Base-by-base conservation (phyloP, 2,888 invertebrate species). In the Alcis repandata region DNA sequence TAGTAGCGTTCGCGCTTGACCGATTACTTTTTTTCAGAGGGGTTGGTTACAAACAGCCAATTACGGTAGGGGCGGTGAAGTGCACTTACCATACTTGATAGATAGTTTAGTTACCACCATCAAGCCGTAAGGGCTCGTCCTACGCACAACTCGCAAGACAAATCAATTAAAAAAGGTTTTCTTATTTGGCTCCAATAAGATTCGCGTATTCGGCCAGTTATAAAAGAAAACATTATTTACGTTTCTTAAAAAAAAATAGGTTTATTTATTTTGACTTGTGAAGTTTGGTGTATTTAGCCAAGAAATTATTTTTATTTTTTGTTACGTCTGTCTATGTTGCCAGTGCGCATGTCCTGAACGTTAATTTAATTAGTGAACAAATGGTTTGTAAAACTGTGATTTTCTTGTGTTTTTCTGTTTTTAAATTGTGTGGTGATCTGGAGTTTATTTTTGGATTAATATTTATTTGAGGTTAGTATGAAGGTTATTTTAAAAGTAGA, bases 1-100 rank as follows among this genome's bases (percentile, higher is more conserved):
- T 9, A 19, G 17, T 1, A 11, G 11, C 8, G 27, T 1, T 57
- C 56, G 17, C 60, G 22, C 52, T 66, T 60, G 52, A 33, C 60
- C 49, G 9, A 36, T 41, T 27, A n/a, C 33, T 64, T 92, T 89
- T 92, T 92, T 91, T 86, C 82, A 86, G 82, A 89, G 90, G 92
- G 92, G 91, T 88, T 92, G 91, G 91, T 87, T 90, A 91, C 91
- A 92, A 91, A 92, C 92, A 92, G 84, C 91, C 92, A 92, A 92
- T 93, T 92, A 92, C 86, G 84, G 82, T 77, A 80, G 89, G 90
- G 92, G 91, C 87, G 91, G 86, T 83, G 87, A 63, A 86, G 82
- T 87, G 86, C 88, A 90, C 85, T 89, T 87, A 87, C 83, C 85
- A 83, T 78, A 85, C 85, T 84, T 85, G 80, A 80, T 79, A 85